Evolutionary conservation across 1,140 invertebrate species (phyloP).

Genomic region (Eulimnadia texana): DNA sequence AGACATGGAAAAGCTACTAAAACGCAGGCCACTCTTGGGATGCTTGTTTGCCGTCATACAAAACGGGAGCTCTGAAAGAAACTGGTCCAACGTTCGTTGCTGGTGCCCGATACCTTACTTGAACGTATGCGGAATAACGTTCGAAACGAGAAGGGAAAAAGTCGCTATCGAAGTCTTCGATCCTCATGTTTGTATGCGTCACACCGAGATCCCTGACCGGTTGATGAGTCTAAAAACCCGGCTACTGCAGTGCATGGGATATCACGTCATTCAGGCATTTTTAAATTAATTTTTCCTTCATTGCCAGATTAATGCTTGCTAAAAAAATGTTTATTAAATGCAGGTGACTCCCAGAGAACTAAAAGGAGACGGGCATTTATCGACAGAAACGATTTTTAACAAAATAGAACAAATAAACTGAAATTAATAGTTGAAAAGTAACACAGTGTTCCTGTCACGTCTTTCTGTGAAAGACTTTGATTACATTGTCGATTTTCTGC

Average conservation of each 20-base stretch:
- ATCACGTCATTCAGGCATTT: constrained; percentile 7
- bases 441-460: not conserved
- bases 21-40: too few relatives aligned
- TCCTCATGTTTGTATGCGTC: constrained; percentile 7
- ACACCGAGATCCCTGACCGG: constrained; percentile 1
- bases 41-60: too few relatives aligned
- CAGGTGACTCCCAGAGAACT: too few relatives aligned
- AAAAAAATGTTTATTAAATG: too few relatives aligned
- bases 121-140: not conserved
- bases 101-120: constrained; percentile 10
- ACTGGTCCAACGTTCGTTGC: constrained; percentile 2
- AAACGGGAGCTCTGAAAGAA: too few relatives aligned
- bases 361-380: too few relatives aligned
- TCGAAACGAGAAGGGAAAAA: not conserved
- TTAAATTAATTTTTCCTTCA: too few relatives aligned
- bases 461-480: constrained; percentile 33
- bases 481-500: constrained; percentile 43
- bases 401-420: too few relatives aligned
- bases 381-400: too few relatives aligned
- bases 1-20: not conserved
- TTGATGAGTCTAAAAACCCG: constrained; percentile 13
- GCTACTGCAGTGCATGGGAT: not conserved
- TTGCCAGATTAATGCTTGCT: too few relatives aligned
- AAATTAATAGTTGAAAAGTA: not conserved
- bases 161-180: constrained; percentile 11